A percentile compares a stretch with the other conserved stretches of the same genome.
Conservation (phyloP, 2,888 invertebrate genomes). For the Opisthograptis luteolata region DNA sequence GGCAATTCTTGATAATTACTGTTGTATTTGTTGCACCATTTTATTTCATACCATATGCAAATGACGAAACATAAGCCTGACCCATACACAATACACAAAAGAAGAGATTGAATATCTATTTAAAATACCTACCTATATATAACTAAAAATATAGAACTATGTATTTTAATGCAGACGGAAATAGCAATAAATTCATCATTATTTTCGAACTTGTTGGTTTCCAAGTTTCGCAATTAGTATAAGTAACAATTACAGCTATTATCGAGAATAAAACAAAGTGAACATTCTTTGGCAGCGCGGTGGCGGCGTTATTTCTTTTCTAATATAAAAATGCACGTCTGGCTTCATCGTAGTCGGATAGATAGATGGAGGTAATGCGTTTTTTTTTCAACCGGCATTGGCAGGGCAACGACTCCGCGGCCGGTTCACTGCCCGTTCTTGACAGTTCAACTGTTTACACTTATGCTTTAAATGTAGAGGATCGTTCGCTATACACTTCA, state of each 20-base stretch:
- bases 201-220: no score
- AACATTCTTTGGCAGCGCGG: conserved; percentile 1
- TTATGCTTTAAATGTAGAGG: conserved; percentile 66
- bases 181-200: background rate
- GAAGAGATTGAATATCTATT: no score
- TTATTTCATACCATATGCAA: conserved; percentile 11
- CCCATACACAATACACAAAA: no score
- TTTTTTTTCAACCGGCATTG: conserved; percentile 80
- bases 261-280: conserved; percentile 11
- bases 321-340: conserved; percentile 57
- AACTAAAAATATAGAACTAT: no score
- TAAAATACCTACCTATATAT: no score
- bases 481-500: conserved; percentile 64
- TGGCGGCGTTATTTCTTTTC: conserved; percentile 41
- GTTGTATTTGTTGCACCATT: conserved; percentile 15
- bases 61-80: conserved; percentile 1
- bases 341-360: conserved; percentile 61
- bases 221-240: background rate
- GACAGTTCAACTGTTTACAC: conserved; percentile 84
- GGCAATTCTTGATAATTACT: conserved; percentile 17
- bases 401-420: conserved; percentile 78
- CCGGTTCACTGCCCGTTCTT: conserved; percentile 83
- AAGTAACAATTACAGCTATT: conserved; percentile 11
- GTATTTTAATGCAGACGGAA: no score
- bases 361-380: conserved; percentile 74